Conservation (phyloP, 2,113 vertebrate species). For the Egretta garzetta region DNA sequence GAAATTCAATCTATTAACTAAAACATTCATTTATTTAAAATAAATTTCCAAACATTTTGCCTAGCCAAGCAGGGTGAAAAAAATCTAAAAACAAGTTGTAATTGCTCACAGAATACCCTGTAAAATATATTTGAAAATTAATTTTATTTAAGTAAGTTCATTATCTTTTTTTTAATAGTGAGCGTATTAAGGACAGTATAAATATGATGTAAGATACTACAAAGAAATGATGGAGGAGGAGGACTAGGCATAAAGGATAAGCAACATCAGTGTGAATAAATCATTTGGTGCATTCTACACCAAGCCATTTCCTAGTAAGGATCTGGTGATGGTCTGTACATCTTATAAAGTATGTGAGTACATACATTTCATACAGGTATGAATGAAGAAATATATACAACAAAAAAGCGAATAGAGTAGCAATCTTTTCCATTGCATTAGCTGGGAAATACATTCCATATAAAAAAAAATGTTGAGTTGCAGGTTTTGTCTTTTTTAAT, state of each 20-base stretch:
- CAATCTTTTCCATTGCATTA: neutral
- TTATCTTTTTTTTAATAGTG: neutral
- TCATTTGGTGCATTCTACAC: neutral
- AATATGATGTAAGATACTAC: neutral
- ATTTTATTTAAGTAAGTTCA: neutral
- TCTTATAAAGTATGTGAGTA: neutral
- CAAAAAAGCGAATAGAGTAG: neutral
- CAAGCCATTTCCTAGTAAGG: neutral
- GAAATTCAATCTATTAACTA: neutral
- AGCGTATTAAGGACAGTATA: neutral
- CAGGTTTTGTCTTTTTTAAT: neutral
- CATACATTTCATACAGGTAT: neutral
- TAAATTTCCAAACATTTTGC: neutral
- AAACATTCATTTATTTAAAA: neutral
- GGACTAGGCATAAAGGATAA: neutral
- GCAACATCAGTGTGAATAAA: neutral
- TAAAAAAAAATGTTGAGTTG: neutral
- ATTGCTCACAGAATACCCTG: neutral
- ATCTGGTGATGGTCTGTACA: neutral
- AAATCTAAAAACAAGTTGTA: neutral
- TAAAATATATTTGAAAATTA: neutral
- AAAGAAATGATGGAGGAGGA: neutral
- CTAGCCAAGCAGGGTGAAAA: neutral
- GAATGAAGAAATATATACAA: neutral
- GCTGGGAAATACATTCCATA: neutral